Percentiles rank a stretch among this genome's conserved stretches.
These are phyloP conservation scores for Elmis aenea DNA, from an alignment of 2,888 invertebrate genomes.

Conservation along the genomic window DNA sequence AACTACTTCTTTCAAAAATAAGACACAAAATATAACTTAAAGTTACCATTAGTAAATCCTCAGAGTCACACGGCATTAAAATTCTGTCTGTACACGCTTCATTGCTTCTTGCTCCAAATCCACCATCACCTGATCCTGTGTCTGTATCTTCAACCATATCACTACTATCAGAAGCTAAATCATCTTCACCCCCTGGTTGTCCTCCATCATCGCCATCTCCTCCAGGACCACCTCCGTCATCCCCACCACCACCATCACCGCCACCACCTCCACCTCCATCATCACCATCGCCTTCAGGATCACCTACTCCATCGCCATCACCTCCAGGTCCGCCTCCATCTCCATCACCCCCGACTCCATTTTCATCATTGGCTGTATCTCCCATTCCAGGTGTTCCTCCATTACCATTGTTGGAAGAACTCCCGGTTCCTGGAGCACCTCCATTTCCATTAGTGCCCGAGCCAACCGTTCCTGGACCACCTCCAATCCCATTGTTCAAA, in stretches of 20 bases:
- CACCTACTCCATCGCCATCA: conserved; percentile 1
- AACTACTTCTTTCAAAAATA: too few relatives aligned
- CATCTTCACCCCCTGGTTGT: conserved; percentile 30
- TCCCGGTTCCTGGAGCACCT: conserved; percentile 9
- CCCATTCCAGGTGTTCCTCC: conserved; percentile 4
- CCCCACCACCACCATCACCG: background rate
- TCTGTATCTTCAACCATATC: conserved; percentile 7
- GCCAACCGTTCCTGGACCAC: conserved; percentile 18
- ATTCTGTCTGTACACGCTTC: conserved; percentile 65
- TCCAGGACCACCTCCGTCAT: conserved; percentile 8
- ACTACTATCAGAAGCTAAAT: background rate
- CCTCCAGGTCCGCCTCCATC: conserved; percentile 3
- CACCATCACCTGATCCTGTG: conserved; percentile 19
- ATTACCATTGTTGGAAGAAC: too few relatives aligned
- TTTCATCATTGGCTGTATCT: background rate
- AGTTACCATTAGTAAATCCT: conserved; percentile 71
- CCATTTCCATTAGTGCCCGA: conserved; percentile 1
- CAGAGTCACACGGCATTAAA: conserved; percentile 77
- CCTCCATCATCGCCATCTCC: conserved; percentile 21
- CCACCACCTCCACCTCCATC: background rate
- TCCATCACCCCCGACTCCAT: background rate
- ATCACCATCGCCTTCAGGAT: conserved; percentile 1
- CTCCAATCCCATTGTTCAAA: too few relatives aligned
- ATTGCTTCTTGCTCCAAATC: conserved; percentile 25
- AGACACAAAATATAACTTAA: too few relatives aligned